Conservation (phyloP, 2,113 vertebrate species). For the Chrysochloris asiatica region DNA sequence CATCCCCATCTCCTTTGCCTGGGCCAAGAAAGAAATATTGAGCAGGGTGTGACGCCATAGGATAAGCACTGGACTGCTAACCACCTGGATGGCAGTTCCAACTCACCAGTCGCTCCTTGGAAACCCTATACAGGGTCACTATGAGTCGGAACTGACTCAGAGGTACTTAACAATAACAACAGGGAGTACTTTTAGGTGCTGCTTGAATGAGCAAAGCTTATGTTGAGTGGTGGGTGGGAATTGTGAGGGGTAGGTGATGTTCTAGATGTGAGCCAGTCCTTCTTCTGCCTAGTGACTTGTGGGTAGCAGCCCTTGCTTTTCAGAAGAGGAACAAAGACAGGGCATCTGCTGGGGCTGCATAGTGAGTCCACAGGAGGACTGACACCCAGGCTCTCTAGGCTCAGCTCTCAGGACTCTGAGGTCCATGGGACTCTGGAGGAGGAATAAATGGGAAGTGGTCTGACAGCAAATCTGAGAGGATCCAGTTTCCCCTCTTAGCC, state of each 20-base stretch:
- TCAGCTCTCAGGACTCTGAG: background rate
- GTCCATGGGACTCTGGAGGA: background rate
- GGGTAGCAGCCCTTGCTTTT: background rate
- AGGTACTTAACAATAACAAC: no score
- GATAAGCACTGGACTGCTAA: no score
- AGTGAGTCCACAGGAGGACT: accelerated
- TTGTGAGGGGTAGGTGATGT: background rate
- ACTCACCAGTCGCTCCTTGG: no score
- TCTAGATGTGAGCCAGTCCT: background rate
- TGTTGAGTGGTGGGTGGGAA: no score
- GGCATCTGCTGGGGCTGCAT: background rate
- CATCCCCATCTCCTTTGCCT: background rate
- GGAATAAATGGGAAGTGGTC: background rate
- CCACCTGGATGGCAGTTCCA: no score
- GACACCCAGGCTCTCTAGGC: accelerated
- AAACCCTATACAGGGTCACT: no score
- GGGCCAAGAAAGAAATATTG: accelerated
- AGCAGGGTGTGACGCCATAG: no score
- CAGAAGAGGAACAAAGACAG: background rate
- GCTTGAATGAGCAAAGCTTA: background rate
- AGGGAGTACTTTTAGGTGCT: background rate
- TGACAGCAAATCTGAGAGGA: background rate
- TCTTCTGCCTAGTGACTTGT: background rate
- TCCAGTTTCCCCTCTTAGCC: background rate
- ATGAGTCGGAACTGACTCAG: no score